Evolutionary conservation across 2,113 vertebrate genomes (phyloP).

Genomic region (Athene cunicularia): DNA sequence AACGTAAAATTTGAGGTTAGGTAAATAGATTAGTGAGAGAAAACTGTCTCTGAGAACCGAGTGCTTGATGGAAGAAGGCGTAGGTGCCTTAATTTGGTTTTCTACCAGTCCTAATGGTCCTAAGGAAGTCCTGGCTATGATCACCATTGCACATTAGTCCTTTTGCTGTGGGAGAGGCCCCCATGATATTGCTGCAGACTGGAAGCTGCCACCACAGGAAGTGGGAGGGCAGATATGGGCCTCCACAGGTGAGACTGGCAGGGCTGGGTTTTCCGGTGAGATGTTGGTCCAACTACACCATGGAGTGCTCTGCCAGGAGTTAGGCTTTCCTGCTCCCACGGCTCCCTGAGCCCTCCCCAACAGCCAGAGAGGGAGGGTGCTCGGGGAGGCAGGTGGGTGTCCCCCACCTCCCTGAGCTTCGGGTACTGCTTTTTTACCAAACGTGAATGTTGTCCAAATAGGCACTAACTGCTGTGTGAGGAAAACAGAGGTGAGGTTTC

Average conservation of each 20-base stretch:
- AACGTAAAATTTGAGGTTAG: not conserved
- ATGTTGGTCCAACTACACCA: accelerated
- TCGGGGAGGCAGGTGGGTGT: accelerated
- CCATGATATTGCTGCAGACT: not conserved
- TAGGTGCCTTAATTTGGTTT: not conserved
- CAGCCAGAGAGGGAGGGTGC: not conserved
- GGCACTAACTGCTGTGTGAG: not conserved
- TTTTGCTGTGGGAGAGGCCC: not conserved
- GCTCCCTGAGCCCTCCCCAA: not conserved
- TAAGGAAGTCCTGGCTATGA: not conserved
- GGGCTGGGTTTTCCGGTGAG: not conserved
- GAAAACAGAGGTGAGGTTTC: not conserved
- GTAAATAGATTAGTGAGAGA: not conserved
- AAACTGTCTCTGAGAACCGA: not conserved
- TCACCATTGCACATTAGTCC: not conserved
- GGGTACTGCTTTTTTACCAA: not conserved
- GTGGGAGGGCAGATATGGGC: not conserved
- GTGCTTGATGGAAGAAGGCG: not conserved
- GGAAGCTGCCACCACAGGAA: not conserved
- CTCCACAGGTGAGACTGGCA: not conserved
- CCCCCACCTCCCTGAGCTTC: accelerated
- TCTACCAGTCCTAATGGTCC: not conserved
- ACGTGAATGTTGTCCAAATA: not conserved
- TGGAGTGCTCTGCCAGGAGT: accelerated
- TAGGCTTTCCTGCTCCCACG: not conserved